Conservation (phyloP, 2,797 vertebrate genomes). For the Cichlasoma orientale region DNA sequence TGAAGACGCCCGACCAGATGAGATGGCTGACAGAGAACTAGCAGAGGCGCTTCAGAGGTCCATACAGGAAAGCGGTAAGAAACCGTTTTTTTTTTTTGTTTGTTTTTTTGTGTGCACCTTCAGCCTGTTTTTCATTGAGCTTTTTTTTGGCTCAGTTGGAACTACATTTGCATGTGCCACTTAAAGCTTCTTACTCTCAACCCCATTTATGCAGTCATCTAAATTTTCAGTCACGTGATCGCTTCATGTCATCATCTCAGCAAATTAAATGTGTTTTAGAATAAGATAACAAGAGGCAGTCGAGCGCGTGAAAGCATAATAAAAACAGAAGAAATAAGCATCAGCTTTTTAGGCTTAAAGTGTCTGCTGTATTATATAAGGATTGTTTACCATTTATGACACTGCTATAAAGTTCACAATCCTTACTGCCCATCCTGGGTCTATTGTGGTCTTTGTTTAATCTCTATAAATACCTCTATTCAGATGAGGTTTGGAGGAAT, state of each 20-base stretch:
- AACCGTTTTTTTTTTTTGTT: not conserved
- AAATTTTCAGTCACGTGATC: conserved; percentile 53
- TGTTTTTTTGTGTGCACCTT: conserved; percentile 20
- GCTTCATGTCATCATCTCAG: conserved; percentile 61
- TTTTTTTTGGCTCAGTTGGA: conserved; percentile 50
- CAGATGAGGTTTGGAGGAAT: not conserved
- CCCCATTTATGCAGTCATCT: conserved; percentile 65
- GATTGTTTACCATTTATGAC: too few relatives aligned
- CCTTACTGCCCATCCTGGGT: not conserved
- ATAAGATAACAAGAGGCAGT: conserved; percentile 1
- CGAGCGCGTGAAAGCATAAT: not conserved
- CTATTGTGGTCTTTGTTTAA: not conserved
- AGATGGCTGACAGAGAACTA: conserved; percentile 93
- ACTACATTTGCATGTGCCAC: conserved; percentile 73
- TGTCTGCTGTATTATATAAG: not conserved
- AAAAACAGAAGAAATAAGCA: not conserved
- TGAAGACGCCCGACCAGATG: conserved; percentile 89
- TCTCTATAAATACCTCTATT: not conserved
- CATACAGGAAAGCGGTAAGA: conserved; percentile 94
- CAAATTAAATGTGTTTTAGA: conserved; percentile 24
- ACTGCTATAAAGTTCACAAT: not conserved
- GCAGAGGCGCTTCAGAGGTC: conserved; percentile 97
- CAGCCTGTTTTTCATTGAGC: conserved; percentile 42
- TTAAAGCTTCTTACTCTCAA: conserved; percentile 71
- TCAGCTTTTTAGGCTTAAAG: conserved; percentile 27